Percentiles rank a stretch among this genome's conserved stretches.
Conservation (phyloP, 2,113 vertebrate genomes). For the Prietella phreatophila region DNA sequence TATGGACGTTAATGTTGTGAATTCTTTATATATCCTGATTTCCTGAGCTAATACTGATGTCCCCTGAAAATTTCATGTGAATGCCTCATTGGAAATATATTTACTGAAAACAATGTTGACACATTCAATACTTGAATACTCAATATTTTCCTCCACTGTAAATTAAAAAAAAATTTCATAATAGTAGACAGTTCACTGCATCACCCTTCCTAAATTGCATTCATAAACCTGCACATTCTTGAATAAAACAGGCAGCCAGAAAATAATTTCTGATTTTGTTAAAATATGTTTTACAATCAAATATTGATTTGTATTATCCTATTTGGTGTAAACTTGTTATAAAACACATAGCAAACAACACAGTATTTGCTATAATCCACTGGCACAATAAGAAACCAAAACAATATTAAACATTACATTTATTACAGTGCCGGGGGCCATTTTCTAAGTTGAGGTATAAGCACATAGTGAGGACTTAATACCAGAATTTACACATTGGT, state of each 20-base stretch:
- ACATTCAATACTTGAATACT: no score
- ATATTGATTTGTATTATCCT: neutral
- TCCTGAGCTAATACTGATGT: no score
- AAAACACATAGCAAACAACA: neutral
- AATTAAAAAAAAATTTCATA: neutral
- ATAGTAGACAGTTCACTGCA: neutral
- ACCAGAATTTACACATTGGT: neutral
- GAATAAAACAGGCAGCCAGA: neutral
- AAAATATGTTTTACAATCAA: neutral
- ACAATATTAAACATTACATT: neutral
- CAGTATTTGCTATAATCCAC: neutral
- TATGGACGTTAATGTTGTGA: no score
- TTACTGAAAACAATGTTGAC: no score
- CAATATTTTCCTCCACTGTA: no score
- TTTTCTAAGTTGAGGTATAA: neutral
- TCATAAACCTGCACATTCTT: neutral
- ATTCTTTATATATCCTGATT: no score
- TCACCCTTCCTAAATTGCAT: neutral
- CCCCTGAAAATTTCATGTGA: no score
- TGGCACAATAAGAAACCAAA: neutral
- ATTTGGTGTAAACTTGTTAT: neutral
- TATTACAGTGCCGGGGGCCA: neutral
- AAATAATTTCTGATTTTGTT: neutral
- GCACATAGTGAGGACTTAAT: neutral
- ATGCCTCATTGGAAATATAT: no score